Evolutionary conservation across 2,888 invertebrate genomes (phyloP), one percentile per base, ranked within the genome.

Genomic region (Hoplodrina ambigua): DNA sequence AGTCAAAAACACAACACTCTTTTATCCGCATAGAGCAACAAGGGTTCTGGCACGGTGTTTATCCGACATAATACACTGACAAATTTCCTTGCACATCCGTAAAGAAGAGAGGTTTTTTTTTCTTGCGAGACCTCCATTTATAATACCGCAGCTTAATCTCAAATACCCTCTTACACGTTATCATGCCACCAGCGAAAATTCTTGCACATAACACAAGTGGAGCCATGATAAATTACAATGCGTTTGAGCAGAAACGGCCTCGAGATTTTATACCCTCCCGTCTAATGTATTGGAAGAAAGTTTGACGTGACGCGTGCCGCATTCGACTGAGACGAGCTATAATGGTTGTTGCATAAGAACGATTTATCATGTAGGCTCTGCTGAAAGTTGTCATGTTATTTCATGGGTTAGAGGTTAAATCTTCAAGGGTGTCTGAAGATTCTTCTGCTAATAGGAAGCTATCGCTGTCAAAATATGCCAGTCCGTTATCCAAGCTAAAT

Each of bases 241-340:
- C 66, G 13, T 79, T 67, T 70, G 60, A n/a, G 70, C 56, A 17
- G 56, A 33, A 66, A 54, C n/a, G 13, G 25, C 50, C 19, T 4
- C 46, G 50, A 59, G 46, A 54, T 64, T 55, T 64, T 37, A 41
- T 15, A 53, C 33, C 37, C 52, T 56, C 33, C 0, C 15, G 37
- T 15, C 13, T 57, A 78, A 79, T 78, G 75, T 71, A 67, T 71
- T 20, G 57, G 66, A 79, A 67, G 52, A 50, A 52, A 44, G 49
- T 74, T 67, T 57, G 66, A 71, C 49, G 44, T 33, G 60, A 63
- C 53, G 30, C 46, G 62, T 52, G 55, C 4, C 59, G 41, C 10
- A 49, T 67, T 33, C 13, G 20, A 55, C 50, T 49, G 13, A 37
- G n/a, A 54, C 33, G 2, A 11, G 44, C 19, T 54, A 6, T 50